Evolutionary conservation across 2,888 invertebrate genomes (phyloP), one percentile per base, ranked within the genome.

Genomic region (Empis stercorea): DNA sequence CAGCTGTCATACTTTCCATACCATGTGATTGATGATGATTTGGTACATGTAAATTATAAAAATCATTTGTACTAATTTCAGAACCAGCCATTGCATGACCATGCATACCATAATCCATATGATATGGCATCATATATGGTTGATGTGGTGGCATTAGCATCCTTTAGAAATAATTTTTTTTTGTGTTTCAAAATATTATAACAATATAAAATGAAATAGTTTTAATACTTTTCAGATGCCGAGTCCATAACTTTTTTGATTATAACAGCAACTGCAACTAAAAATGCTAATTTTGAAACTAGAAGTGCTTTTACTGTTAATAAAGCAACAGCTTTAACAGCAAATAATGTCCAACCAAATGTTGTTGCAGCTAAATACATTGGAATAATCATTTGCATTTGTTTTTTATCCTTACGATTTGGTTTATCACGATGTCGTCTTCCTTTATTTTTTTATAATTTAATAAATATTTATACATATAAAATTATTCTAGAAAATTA

Each of bases 351-450:
- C 54, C 79, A 72, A 10, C 78, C 79, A 1, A 81, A 76, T 1
- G 79, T 74, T 57, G 82, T 83, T 66, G 81, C 78, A 27, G 83
- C 84, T 56, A 83, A 70, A 41, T 83, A 66, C 58, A 81, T 71
- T 7, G 83, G 82, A 10, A 84, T 67, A 47, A 80, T 69, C 57
- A 80, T 73, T 61, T 76, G 76, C 52, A 77, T 71, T 54, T 78
- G 73, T 57, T 80, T 80, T 53, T 76, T 76, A 51, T 76, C 76
- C 46, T 76, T 72, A 4, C 58, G 57, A 40, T n/a, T 9, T n/a
- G n/a, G n/a, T n/a, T n/a, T 13, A 5, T 34, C n/a, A 6, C 43
- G 32, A 4, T 48, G 47, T 4, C 60, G 56, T 3, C 60, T 54
- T 4, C 51, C 45, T 7, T 57, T 53, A 46, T 47, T 27, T n/a